Evolutionary conservation across 2,888 invertebrate genomes (phyloP).

Genomic region (Heliconius ethilla): DNA sequence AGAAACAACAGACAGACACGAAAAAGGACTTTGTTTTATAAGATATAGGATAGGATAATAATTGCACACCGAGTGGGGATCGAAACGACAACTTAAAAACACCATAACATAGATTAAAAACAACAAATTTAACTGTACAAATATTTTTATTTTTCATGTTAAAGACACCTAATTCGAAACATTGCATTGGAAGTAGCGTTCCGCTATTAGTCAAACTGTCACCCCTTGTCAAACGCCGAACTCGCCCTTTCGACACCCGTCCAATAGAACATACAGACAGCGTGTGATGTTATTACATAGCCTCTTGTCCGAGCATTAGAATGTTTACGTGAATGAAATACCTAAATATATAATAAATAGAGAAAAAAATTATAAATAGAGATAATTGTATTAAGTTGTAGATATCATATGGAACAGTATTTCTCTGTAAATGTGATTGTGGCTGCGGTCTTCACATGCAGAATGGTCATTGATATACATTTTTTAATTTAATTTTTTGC

Average conservation of each 20-base stretch:
- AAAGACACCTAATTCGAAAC: constrained; percentile 43
- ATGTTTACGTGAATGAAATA: constrained; percentile 12
- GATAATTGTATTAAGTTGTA: neutral
- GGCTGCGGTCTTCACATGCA: neutral
- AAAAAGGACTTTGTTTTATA: too few relatives aligned
- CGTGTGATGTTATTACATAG: constrained; percentile 69
- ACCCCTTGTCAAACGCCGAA: constrained; percentile 75
- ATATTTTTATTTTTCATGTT: constrained; percentile 34
- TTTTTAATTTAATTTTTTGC: neutral
- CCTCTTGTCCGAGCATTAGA: constrained; percentile 46
- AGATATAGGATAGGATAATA: too few relatives aligned
- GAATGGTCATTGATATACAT: neutral
- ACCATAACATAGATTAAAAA: neutral
- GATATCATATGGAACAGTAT: neutral
- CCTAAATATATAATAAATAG: constrained; percentile 1
- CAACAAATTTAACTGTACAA: constrained; percentile 10
- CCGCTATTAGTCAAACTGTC: constrained; percentile 78
- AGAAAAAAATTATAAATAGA: neutral
- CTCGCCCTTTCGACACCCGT: constrained; percentile 64
- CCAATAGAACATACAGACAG: constrained; percentile 58
- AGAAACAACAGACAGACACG: too few relatives aligned
- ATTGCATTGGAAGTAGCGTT: constrained; percentile 55
- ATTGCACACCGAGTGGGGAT: too few relatives aligned
- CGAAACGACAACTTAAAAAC: neutral
- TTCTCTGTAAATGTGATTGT: neutral